Base-by-base conservation (phyloP, 2,113 vertebrate species). In the Anoura caudifer region DNA sequence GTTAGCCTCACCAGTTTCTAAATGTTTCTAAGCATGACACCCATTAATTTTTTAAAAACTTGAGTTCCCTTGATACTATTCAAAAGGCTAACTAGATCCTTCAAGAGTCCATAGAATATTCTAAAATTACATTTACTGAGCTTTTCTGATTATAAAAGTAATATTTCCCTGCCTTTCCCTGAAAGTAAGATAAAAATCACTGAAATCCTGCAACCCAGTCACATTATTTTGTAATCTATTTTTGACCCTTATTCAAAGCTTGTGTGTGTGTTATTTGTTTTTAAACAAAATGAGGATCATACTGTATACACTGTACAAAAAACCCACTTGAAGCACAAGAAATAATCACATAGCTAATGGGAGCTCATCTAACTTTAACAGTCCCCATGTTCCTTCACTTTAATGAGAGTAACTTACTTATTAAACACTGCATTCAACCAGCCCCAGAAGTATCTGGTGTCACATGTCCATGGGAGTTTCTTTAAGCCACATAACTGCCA, bases 361-460 rank as follows among this genome's bases (percentile, higher is more conserved):
- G 19, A 95, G 45, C 38, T 87, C 70, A 91, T 43, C 2, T 33
- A 90, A 33, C 33, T 56, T 11, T 43, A 90, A 47, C 98, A 87
- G 86, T 76, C 19, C 6, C 69, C 88, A 93, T 36, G 7, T 54
- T 81, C 84, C 82, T 94, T 96, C 59, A 89, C n/a, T 59, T 75
- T 26, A 65, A 56, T 88, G 67, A 72, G 67, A 79, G 56, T 79
- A 85, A 98, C 97, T 99, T 98, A 99, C 99, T 99, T 99, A 99
- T 99, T 99, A 98, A 99, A 99, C 52, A 99, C 99, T 0, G 99
- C 98, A 70, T 99, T 99, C 95, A 99, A 98, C 99, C 99, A 99
- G 2, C 99, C 99, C 99, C 99, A 99, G 98, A 99, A 99, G 77
- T 56, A 90, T 96, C 99, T 98, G 96, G 97, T 95, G 91, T 97